Percentiles rank a stretch among this genome's conserved stretches.
These are phyloP conservation scores for Varroa destructor DNA, from an alignment of 1,140 invertebrate genomes.

Conservation along the genomic window DNA sequence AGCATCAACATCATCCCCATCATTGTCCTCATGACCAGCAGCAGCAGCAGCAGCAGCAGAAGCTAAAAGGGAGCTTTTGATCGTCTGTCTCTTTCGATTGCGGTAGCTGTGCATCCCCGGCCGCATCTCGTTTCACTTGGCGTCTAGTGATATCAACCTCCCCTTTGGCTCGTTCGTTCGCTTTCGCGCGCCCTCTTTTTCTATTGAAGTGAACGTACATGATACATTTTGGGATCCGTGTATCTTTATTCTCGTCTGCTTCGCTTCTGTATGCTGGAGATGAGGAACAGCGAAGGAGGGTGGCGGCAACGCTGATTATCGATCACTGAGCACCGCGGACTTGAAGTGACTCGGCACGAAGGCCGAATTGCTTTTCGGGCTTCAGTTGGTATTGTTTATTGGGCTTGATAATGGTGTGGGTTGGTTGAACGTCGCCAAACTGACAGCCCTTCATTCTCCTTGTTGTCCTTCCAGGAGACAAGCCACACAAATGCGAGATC, in stretches of 20 bases:
- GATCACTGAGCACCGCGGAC: too few species aligned
- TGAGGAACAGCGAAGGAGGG: background rate
- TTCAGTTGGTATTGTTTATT: too few species aligned
- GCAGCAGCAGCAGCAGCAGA: background rate
- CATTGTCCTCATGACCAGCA: too few species aligned
- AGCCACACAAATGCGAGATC: slow-evolving; percentile 54
- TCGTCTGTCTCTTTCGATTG: background rate
- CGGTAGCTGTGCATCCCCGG: too few species aligned
- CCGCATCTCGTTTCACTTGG: too few species aligned
- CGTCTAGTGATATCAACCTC: too few species aligned
- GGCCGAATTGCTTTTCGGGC: too few species aligned
- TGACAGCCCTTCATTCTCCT: slow-evolving; percentile 27
- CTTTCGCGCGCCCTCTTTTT: background rate
- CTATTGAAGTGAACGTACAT: slow-evolving; percentile 4
- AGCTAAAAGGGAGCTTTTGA: background rate
- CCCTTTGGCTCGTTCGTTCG: too few species aligned
- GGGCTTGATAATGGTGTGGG: background rate
- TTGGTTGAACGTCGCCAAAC: slow-evolving; percentile 30
- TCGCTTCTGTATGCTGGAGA: background rate
- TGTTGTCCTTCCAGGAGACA: slow-evolving; percentile 49
- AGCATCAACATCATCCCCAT: too few species aligned
- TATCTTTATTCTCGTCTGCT: background rate
- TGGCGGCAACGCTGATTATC: too few species aligned
- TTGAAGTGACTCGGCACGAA: too few species aligned
- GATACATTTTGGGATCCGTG: slow-evolving; percentile 20